Conservation (phyloP, 2,888 invertebrate genomes). For the Periphyllus acericola region DNA sequence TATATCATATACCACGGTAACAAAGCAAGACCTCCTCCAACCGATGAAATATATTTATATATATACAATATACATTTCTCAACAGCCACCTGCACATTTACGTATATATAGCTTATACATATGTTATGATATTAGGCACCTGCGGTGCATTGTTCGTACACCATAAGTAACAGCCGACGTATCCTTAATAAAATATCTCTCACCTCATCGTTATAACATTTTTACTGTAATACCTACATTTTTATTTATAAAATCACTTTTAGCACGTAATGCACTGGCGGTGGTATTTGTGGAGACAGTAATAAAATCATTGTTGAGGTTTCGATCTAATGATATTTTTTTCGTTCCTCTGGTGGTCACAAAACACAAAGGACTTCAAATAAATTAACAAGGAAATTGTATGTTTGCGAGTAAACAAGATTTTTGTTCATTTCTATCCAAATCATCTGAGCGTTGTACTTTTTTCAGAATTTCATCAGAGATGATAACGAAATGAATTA, state of each 20-base stretch:
- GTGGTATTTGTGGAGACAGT: background rate
- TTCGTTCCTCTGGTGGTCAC: background rate
- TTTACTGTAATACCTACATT: background rate
- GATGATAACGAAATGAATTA: background rate
- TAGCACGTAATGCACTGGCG: background rate
- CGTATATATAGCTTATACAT: background rate
- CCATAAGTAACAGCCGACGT: background rate
- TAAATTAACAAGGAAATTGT: background rate
- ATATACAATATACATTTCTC: background rate
- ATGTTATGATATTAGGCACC: slow-evolving; percentile 27
- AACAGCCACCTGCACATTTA: slow-evolving; percentile 24
- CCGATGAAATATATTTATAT: background rate
- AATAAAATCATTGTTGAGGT: background rate
- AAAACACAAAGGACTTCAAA: slow-evolving; percentile 1
- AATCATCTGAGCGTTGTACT: background rate
- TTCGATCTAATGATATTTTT: background rate
- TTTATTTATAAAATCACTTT: background rate
- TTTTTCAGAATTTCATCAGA: slow-evolving; percentile 18
- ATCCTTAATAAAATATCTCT: slow-evolving; percentile 24
- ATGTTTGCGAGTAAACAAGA: slow-evolving; percentile 4
- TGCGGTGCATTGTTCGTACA: background rate
- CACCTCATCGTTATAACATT: background rate
- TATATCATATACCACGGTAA: background rate
- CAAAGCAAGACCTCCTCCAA: background rate
- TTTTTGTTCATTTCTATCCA: background rate